These are phyloP conservation scores for Scaeva pyrastri DNA, from an alignment of 2,888 invertebrate genomes.

Conservation along the genomic window DNA sequence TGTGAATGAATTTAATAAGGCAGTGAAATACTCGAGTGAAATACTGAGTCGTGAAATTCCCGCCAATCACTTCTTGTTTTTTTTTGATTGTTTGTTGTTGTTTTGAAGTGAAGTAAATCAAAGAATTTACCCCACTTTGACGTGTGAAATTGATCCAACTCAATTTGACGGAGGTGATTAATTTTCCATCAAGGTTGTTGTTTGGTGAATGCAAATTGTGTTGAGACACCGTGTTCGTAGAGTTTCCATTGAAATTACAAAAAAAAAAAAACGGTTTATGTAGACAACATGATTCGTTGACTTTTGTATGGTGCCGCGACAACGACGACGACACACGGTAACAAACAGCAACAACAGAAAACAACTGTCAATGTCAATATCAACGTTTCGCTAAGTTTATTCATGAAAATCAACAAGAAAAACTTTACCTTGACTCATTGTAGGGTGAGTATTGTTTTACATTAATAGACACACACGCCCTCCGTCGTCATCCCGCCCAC, in stretches of 20 bases:
- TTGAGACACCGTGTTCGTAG: not conserved
- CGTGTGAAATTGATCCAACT: slow-evolving; percentile 30
- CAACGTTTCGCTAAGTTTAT: slow-evolving; percentile 32
- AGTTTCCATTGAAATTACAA: slow-evolving; percentile 29
- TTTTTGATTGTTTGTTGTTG: too few species aligned
- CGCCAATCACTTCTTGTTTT: not conserved
- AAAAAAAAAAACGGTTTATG: slow-evolving; percentile 29
- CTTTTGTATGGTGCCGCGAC: slow-evolving; percentile 39
- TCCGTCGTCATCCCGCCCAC: slow-evolving; percentile 4
- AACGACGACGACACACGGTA: too few species aligned
- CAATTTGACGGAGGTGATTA: not conserved
- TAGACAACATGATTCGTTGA: slow-evolving; percentile 52
- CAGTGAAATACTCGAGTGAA: not conserved
- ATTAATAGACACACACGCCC: slow-evolving; percentile 24
- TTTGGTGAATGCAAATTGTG: slow-evolving; percentile 36
- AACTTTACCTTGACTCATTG: slow-evolving; percentile 15
- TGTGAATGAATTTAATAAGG: slow-evolving; percentile 13
- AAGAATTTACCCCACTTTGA: slow-evolving; percentile 22
- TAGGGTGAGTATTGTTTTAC: slow-evolving; percentile 55
- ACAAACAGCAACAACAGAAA: not conserved
- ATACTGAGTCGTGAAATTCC: slow-evolving; percentile 19
- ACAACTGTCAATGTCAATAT: slow-evolving; percentile 20
- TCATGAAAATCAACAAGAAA: not conserved
- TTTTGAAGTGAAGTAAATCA: slow-evolving; percentile 12
- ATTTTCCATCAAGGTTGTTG: slow-evolving; percentile 45